Conservation (phyloP, 2,113 vertebrate genomes). For the Campylomormyrus numenius region DNA sequence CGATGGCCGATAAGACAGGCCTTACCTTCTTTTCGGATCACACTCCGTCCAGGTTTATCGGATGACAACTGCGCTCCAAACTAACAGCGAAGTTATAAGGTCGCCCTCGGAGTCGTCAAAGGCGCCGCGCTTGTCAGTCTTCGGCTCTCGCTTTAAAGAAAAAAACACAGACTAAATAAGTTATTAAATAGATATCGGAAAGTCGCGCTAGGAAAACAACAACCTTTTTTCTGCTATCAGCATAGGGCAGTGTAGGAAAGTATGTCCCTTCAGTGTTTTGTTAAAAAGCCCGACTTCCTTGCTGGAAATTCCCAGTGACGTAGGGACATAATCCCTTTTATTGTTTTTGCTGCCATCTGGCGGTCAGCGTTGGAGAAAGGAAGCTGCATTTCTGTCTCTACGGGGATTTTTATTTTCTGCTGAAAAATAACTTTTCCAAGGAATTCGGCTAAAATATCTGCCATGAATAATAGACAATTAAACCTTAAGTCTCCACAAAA, state of each 20-base stretch:
- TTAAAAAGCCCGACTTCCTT: slow-evolving; percentile 47
- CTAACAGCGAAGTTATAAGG: slow-evolving; percentile 19
- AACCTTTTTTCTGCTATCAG: background rate
- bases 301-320: slow-evolving; percentile 69
- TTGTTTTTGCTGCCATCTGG: slow-evolving; percentile 7
- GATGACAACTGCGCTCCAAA: slow-evolving; percentile 14
- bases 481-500: background rate
- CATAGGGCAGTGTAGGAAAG: background rate
- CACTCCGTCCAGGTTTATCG: slow-evolving; percentile 6
- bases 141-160: background rate
- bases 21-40: background rate
- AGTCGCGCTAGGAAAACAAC: background rate
- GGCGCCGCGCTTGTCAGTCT: background rate
- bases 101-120: slow-evolving; percentile 28
- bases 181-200: background rate
- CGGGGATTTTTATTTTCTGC: background rate
- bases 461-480: background rate
- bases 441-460: background rate
- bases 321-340: slow-evolving; percentile 1
- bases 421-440: background rate
- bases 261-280: slow-evolving; percentile 17
- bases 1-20: background rate
- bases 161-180: background rate
- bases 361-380: background rate
- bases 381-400: background rate